Evolutionary conservation across 2,797 vertebrate genomes (phyloP).

Genomic region (Tenualosa thibaudeaui): DNA sequence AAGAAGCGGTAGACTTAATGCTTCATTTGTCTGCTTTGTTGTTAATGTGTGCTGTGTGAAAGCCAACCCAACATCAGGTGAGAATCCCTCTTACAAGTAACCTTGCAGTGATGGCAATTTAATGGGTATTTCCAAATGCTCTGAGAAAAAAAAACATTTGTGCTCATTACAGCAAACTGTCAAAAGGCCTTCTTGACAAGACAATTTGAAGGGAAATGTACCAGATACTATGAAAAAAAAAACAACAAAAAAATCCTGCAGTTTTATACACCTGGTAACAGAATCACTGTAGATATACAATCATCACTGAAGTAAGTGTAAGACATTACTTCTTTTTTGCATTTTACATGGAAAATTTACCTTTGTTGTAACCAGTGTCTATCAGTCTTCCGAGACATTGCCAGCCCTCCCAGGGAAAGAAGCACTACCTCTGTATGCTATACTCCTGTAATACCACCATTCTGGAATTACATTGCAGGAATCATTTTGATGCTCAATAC

Average conservation of each 20-base stretch:
- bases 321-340: neutral
- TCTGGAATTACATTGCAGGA: neutral
- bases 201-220: neutral
- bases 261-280: neutral
- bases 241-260: too few species aligned
- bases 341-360: neutral
- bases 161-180: neutral
- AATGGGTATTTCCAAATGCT: neutral
- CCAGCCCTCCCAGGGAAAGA: neutral
- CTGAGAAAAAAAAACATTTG: neutral
- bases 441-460: neutral
- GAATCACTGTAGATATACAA: neutral
- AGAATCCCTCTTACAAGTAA: neutral
- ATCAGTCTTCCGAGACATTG: neutral
- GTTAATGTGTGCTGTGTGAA: conserved; percentile 5
- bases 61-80: neutral
- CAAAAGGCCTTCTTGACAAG: neutral
- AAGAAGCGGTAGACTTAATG: neutral
- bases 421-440: neutral
- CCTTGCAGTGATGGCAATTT: neutral
- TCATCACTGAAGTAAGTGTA: neutral
- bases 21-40: neutral
- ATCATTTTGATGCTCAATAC: neutral
- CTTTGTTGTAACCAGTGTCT: neutral
- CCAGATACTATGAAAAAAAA: neutral